A percentile compares a stretch with the other conserved stretches of the same genome.
These are phyloP conservation scores for Cecidostiba fungosa DNA, from an alignment of 2,888 invertebrate genomes.

Conservation along the genomic window DNA sequence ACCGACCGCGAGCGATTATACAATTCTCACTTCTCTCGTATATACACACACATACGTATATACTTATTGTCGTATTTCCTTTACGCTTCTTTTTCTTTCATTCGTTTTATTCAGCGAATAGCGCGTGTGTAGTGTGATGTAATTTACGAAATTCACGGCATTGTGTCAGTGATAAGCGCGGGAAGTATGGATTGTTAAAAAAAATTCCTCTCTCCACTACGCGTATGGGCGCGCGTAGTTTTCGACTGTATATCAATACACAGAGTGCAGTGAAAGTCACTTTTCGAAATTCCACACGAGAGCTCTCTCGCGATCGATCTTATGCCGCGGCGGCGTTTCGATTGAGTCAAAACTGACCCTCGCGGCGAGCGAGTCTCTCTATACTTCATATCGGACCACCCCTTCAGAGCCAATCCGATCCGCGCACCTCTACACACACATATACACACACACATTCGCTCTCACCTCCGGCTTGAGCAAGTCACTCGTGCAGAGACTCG, in stretches of 20 bases:
- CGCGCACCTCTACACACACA: not conserved
- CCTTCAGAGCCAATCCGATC: not conserved
- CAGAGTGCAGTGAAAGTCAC: not conserved
- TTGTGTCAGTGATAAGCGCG: not conserved
- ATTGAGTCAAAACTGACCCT: constrained; percentile 4
- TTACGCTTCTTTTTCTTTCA: not conserved
- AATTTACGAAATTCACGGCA: not conserved
- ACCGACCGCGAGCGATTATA: constrained; percentile 42
- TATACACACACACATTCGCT: not conserved
- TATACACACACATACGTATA: no score
- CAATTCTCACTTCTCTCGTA: not conserved
- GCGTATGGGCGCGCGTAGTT: not conserved
- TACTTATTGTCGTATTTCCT: not conserved
- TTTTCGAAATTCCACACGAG: not conserved
- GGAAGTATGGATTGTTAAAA: not conserved
- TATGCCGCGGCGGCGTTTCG: not conserved
- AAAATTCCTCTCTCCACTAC: not conserved
- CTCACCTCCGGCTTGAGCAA: constrained; percentile 77
- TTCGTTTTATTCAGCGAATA: not conserved
- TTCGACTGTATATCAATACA: not conserved
- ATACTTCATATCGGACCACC: not conserved
- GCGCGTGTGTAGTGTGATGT: not conserved
- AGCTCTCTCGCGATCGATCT: not conserved
- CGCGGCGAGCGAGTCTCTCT: not conserved
- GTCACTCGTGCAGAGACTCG: constrained; percentile 71